Evolutionary conservation across 2,888 invertebrate genomes (phyloP).

Genomic region (Cylindroiulus punctatus): DNA sequence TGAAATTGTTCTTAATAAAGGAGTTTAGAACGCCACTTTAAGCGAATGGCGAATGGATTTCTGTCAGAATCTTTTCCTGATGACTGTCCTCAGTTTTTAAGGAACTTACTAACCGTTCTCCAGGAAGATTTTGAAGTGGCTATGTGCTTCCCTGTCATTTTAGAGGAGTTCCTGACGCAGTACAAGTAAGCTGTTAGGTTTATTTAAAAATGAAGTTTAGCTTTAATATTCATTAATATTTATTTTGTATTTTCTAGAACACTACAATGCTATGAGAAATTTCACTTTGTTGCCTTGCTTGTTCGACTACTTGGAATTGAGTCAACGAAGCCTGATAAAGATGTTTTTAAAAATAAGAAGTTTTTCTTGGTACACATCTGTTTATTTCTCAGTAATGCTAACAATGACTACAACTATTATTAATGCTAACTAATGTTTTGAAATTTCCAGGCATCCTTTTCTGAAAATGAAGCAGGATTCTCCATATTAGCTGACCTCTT

Average conservation of each 20-base stretch:
- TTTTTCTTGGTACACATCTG: background rate
- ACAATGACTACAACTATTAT: too few species aligned
- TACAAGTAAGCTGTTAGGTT: background rate
- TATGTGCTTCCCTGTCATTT: background rate
- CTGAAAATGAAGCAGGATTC: conserved; percentile 3
- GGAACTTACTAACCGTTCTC: background rate
- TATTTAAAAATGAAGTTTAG: background rate
- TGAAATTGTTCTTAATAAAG: background rate
- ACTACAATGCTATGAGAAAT: background rate
- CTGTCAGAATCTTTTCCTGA: background rate
- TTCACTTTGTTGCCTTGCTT: background rate
- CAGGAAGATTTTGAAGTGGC: background rate
- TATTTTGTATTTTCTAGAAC: background rate
- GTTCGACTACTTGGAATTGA: background rate
- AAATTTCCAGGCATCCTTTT: background rate
- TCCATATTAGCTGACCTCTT: background rate
- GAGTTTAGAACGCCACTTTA: background rate
- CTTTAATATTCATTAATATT: background rate
- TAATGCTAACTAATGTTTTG: too few species aligned
- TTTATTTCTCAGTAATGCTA: background rate
- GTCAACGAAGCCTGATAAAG: background rate
- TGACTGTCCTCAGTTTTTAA: conserved; percentile 1
- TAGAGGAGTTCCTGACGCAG: background rate
- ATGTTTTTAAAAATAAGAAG: background rate
- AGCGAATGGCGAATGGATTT: background rate